A percentile compares a stretch with the other conserved stretches of the same genome.
Conservation (phyloP, 2,113 vertebrate genomes). For the Otolemur garnettii region DNA sequence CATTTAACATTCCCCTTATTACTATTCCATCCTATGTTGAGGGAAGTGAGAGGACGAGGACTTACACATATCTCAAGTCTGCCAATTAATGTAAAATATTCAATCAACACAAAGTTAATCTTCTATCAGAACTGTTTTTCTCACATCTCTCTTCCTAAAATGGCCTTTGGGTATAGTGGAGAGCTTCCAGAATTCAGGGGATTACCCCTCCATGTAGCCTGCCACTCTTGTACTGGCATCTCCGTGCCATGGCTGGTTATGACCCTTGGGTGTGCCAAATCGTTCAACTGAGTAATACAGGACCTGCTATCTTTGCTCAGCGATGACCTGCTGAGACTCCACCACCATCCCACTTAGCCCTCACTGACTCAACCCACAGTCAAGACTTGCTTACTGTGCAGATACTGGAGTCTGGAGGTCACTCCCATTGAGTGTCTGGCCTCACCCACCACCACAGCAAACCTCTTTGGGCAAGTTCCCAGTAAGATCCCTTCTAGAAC, state of each 20-base stretch:
- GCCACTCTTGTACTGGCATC: not conserved
- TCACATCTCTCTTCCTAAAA: not conserved
- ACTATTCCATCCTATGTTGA: not conserved
- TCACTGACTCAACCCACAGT: not conserved
- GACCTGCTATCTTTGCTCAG: not conserved
- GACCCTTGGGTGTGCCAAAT: not conserved
- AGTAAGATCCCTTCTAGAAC: not conserved
- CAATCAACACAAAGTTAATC: not conserved
- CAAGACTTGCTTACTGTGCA: not conserved
- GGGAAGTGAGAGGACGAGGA: not conserved
- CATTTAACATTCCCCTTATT: constrained; percentile 5
- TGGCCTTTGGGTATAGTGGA: not conserved
- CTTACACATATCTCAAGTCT: not conserved
- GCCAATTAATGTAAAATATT: not conserved
- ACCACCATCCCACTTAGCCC: not conserved
- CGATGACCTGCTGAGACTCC: not conserved
- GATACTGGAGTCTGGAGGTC: not conserved
- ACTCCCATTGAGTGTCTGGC: no score
- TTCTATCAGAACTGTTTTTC: not conserved
- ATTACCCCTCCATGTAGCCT: not conserved
- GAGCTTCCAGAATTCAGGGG: not conserved
- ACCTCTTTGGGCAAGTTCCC: not conserved
- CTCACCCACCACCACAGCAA: not conserved
- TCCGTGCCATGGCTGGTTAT: accelerated
- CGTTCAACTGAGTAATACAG: not conserved